These are phyloP conservation scores for Ictalurus furcatus DNA, from an alignment of 2,113 vertebrate species.

Conservation along the genomic window DNA sequence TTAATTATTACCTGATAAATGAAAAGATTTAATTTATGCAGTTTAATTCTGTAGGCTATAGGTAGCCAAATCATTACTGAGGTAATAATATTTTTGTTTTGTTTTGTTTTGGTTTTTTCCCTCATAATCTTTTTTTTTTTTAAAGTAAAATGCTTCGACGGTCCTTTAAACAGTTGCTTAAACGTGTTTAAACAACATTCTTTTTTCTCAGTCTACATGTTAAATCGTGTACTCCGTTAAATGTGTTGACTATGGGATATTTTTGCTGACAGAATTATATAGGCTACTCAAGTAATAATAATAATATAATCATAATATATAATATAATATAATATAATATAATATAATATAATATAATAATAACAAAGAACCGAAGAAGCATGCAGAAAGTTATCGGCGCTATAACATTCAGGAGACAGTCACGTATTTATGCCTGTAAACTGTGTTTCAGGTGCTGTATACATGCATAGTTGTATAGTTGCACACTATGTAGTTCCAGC, in stretches of 20 bases:
- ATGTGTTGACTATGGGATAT: too few relatives aligned
- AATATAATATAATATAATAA: not conserved
- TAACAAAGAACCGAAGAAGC: not conserved
- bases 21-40: not conserved
- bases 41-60: not conserved
- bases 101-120: not conserved
- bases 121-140: not conserved
- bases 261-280: too few relatives aligned
- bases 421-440: not conserved
- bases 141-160: not conserved
- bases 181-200: not conserved
- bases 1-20: not conserved
- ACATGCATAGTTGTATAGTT: not conserved
- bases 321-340: slow-evolving; percentile 16
- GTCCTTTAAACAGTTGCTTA: not conserved
- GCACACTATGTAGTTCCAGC: not conserved
- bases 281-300: not conserved
- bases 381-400: not conserved
- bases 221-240: not conserved
- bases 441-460: not conserved
- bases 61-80: not conserved
- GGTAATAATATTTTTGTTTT: not conserved
- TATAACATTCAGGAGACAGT: not conserved
- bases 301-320: not conserved
- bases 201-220: not conserved